Evolutionary conservation across 2,113 vertebrate species (phyloP), one percentile per base, ranked within the genome.

Genomic region (Opisthocomus hoazin): DNA sequence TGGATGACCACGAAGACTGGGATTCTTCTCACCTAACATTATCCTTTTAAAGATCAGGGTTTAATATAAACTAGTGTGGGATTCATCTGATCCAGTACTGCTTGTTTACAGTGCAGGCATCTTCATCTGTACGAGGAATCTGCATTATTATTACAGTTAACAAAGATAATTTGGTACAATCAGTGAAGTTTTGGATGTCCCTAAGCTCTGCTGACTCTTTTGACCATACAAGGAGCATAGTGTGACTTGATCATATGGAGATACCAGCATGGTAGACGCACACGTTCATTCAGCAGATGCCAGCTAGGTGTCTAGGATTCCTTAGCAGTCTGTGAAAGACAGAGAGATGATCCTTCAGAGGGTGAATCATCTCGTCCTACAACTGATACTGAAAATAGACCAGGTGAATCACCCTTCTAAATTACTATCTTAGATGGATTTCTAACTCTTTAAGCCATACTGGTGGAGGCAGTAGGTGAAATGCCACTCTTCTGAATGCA

Each of bases 41-140:
- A 57, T 18, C 16, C 16, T 17, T 37, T 65, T 54, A 56, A 81
- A 76, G 27, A 43, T 48, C 1, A 1, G 6, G 8, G 9, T 39
- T 60, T 81, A 24, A 7, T 23, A 43, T 26, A 43, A 76, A 65
- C 20, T 27, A 43, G 11, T 12, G 2, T 20, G 65, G 21, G 6
- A 15, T 32, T 81, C 15, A 45, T 56, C 29, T 71, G 21, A 36
- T 32, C 32, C 41, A 45, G 5, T 27, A 22, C 18, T 56, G 27
- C 0, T 0, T 39, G 12, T 65, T 87, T 50, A 43, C 15, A 43
- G n/a, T 17, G 6, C 15, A n/a, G 7, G 15, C 0, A 0, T n/a
- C 48, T 68, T 27, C 34, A 46, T 19, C 24, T 61, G 17, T 29
- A 56, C 4, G 0, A 66, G 20, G 32, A 43, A 56, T 54, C 32